Evolutionary conservation across 1,140 invertebrate species (phyloP), one percentile per base, ranked within the genome.

Genomic region (Theocolax elegans): DNA sequence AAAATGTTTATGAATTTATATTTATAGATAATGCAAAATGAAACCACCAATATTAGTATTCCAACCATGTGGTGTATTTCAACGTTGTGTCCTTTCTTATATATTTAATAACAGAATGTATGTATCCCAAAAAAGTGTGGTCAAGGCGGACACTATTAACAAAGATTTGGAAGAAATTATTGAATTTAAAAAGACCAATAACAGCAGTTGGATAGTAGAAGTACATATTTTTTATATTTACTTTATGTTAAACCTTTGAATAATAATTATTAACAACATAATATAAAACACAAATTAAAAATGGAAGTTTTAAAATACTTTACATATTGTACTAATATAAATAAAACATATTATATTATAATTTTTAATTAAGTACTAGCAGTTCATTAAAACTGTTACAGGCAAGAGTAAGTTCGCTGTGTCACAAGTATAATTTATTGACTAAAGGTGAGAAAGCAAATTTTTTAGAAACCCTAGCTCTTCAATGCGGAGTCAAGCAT

Each of bases 151-250:
- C 58, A 3, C 65, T 6, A 63, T 82, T n/a, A 67, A 79, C 2
- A 68, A 81, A 42, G 72, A 84, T 44, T 66, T 87, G 23, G 74
- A 79, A 56, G 81, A 86, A 73, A 79, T 87, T 58, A 80, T 87
- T 35, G 74, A 76, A 42, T 83, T 81, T 56, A 85, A 81, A 75
- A 76, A 83, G 17, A 83, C 75, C 13, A 79, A 83, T 40, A 79
- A 85, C 23, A 87, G 84, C 72, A 87, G 82, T 70, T 87, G 87
- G 87, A 82, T 87, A 58, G 74, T 87, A 31, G 87, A 87, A 81
- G 86, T 87, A 79, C 69, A 65, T 74, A 64, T 53, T n/a, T 13
- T 31, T 56, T 48, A 40, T 49, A 0, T 35, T 12, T 44, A n/a
- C 42, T 9, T 15, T 3, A 44, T 44, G 31, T 44, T 48, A 38